Evolutionary conservation across 2,888 invertebrate species (phyloP).

Genomic region (Abrostola triplasia): DNA sequence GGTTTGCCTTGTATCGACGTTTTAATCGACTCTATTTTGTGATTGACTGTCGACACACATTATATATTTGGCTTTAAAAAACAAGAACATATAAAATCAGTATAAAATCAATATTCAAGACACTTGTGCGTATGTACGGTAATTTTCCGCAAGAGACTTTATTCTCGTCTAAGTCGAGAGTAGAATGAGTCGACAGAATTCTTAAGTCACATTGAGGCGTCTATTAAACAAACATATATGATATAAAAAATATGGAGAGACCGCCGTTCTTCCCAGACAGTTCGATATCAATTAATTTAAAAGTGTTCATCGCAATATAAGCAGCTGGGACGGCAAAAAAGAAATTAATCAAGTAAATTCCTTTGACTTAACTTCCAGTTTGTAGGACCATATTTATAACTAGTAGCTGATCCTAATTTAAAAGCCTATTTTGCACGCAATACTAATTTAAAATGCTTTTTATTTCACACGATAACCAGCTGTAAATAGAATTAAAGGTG

Average conservation of each 20-base stretch:
- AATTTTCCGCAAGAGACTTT: conserved; percentile 17
- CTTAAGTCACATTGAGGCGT: conserved; percentile 21
- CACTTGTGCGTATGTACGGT: conserved; percentile 12
- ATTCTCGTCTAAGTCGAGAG: conserved; percentile 13
- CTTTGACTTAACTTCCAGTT: conserved; percentile 28
- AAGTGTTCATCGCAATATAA: conserved; percentile 36
- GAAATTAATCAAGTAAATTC: conserved; percentile 48
- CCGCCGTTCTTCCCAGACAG: conserved; percentile 31
- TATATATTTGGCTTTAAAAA: neutral
- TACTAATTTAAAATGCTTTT: conserved; percentile 60
- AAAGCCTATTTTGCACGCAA: conserved; percentile 55
- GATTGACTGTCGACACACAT: conserved; percentile 25
- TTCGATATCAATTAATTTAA: conserved; percentile 46
- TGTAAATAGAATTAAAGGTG: conserved; percentile 62
- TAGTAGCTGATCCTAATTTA: conserved; percentile 50
- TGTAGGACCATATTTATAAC: conserved; percentile 45
- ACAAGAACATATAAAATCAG: conserved; percentile 11
- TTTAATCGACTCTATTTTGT: conserved; percentile 12
- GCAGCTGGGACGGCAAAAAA: conserved; percentile 47
- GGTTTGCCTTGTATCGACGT: conserved; percentile 6
- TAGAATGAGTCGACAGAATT: conserved; percentile 34
- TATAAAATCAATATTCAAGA: conserved; percentile 15
- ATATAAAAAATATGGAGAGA: conserved; percentile 23
- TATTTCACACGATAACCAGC: conserved; percentile 60
- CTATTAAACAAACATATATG: conserved; percentile 22